A percentile compares a stretch with the other conserved stretches of the same genome.
Evolutionary conservation across 2,113 vertebrate genomes (phyloP).

Genomic region (Hyperopisus bebe): DNA sequence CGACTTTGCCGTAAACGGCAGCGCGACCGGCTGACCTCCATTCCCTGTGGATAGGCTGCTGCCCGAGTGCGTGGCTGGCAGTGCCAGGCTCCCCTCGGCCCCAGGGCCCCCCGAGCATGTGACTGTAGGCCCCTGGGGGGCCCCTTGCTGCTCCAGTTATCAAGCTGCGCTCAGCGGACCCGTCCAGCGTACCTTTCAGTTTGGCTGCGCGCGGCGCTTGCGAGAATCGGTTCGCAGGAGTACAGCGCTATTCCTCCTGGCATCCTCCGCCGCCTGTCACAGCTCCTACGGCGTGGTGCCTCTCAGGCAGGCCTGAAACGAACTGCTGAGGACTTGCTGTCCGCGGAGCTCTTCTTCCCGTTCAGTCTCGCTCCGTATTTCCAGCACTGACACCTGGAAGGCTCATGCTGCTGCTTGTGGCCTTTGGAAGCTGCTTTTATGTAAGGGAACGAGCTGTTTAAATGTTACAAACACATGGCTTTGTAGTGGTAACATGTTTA

Average conservation of each 20-base stretch:
- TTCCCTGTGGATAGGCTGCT: neutral
- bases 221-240: neutral
- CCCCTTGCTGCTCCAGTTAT: neutral
- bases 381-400: neutral
- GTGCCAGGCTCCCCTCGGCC: neutral
- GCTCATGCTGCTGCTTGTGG: neutral
- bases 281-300: neutral
- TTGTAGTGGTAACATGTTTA: neutral
- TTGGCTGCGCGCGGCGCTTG: neutral
- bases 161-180: neutral
- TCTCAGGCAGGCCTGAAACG: neutral
- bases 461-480: neutral
- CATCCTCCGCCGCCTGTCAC: neutral
- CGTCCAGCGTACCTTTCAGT: neutral
- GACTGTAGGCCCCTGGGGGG: neutral
- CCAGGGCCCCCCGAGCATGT: neutral
- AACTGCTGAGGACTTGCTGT: neutral
- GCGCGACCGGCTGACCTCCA: neutral
- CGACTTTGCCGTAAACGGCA: neutral
- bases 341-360: neutral
- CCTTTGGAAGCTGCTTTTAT: neutral
- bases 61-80: neutral
- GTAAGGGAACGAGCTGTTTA: neutral
- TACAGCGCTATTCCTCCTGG: neutral
- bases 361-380: neutral